These are phyloP conservation scores for Pseudotriccus pelzelni DNA, from an alignment of 2,797 vertebrate genomes.

Conservation along the genomic window DNA sequence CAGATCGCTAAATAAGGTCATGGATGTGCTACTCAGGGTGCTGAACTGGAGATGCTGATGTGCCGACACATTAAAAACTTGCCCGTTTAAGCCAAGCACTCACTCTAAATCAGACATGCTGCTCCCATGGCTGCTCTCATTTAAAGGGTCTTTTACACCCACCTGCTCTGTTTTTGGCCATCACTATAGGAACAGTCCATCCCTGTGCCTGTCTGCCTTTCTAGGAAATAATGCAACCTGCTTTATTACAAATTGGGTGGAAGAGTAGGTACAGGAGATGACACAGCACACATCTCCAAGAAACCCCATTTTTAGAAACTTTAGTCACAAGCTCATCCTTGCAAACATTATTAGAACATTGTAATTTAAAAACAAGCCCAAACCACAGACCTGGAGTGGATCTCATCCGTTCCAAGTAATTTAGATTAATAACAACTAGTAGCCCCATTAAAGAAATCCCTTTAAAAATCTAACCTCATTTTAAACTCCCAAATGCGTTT, in stretches of 20 bases:
- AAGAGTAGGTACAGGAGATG: not conserved
- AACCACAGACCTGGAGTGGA: constrained; percentile 7
- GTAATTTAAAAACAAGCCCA: not conserved
- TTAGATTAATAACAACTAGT: not conserved
- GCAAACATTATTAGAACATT: not conserved
- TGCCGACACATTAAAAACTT: not conserved
- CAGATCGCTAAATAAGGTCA: not conserved
- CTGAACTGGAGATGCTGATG: accelerated
- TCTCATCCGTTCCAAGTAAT: not conserved
- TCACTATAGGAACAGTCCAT: not conserved
- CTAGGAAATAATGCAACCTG: not conserved
- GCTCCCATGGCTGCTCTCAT: not conserved
- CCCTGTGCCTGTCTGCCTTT: not conserved
- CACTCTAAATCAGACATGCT: not conserved
- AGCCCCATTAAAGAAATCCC: not conserved
- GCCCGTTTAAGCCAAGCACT: not conserved
- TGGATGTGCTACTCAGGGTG: not conserved
- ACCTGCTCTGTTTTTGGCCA: not conserved
- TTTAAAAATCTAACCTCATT: not conserved
- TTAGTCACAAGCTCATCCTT: not conserved
- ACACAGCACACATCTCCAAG: not conserved
- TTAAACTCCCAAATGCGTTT: not conserved
- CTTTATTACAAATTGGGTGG: not conserved
- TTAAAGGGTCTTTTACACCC: not conserved
- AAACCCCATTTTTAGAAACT: not conserved